A percentile compares a stretch with the other conserved stretches of the same genome.
phyloP scores from a whole-genome alignment of 2,797 vertebrate genomes.

The Xenops minutus region DNA sequence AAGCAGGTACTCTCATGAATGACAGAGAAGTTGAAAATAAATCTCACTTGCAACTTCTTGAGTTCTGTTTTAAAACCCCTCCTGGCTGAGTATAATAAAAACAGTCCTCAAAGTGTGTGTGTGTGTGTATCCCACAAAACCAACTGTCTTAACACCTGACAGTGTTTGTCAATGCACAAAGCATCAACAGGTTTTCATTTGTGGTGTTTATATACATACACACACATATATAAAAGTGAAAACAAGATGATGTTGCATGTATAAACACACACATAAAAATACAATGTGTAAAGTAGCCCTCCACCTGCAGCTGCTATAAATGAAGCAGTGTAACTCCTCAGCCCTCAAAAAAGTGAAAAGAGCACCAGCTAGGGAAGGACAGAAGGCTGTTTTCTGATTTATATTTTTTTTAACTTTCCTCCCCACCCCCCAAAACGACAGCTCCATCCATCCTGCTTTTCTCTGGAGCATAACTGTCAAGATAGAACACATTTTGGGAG shows the following conservation, averaged over 20 bases:
- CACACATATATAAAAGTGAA: not conserved
- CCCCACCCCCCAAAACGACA: not conserved
- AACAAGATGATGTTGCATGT: not conserved
- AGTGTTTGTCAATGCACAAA: not conserved
- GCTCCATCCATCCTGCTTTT: not conserved
- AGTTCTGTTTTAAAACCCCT: not conserved
- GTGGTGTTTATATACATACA: not conserved
- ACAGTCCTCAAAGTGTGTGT: not conserved
- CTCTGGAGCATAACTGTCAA: not conserved
- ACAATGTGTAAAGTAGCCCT: not conserved
- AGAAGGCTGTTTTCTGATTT: not conserved
- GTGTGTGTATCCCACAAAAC: not conserved
- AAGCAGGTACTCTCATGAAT: not conserved
- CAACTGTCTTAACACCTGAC: not conserved
- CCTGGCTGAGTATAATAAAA: not conserved
- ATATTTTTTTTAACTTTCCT: not conserved
- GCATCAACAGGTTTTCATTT: not conserved
- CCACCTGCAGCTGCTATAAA: not conserved
- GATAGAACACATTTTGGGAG: not conserved
- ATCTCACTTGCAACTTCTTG: not conserved
- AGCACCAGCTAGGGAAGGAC: not conserved
- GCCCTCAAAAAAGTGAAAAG: not conserved
- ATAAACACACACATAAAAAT: accelerated
- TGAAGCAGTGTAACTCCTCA: not conserved
- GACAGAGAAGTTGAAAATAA: not conserved